Evolutionary conservation across 2,888 invertebrate genomes (phyloP).

Genomic region (Himalopsyche kuldschensis): DNA sequence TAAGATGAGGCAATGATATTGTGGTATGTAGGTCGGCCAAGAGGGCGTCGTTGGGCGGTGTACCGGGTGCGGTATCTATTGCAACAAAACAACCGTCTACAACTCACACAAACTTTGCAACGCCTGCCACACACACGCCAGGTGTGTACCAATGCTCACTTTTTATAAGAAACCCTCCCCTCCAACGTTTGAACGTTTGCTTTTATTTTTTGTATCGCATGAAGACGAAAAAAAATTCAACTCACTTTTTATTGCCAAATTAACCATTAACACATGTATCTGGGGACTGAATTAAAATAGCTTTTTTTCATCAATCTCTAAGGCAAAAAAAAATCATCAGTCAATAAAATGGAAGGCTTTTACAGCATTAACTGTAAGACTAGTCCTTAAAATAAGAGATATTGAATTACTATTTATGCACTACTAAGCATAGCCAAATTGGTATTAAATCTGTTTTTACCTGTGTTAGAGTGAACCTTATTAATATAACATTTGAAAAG

Average conservation of each 20-base stretch:
- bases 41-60: conserved; percentile 52
- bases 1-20: conserved; percentile 7
- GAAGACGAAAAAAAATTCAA: background rate
- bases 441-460: too few species aligned
- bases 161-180: background rate
- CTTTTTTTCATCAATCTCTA: too few species aligned
- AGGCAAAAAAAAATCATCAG: too few species aligned
- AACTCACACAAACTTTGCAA: conserved; percentile 60
- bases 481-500: too few species aligned
- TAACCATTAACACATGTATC: background rate
- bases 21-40: conserved; percentile 34
- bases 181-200: background rate
- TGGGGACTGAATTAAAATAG: too few species aligned
- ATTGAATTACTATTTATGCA: too few species aligned
- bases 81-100: conserved; percentile 57
- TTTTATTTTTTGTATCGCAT: background rate
- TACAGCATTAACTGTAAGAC: too few species aligned
- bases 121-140: conserved; percentile 63
- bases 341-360: too few species aligned
- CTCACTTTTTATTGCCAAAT: background rate
- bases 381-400: too few species aligned
- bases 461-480: too few species aligned
- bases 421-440: too few species aligned
- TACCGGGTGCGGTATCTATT: conserved; percentile 59
- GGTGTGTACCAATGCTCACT: conserved; percentile 44